Evolutionary conservation across 2,888 invertebrate genomes (phyloP).

Genomic region (Perithous albicinctus): DNA sequence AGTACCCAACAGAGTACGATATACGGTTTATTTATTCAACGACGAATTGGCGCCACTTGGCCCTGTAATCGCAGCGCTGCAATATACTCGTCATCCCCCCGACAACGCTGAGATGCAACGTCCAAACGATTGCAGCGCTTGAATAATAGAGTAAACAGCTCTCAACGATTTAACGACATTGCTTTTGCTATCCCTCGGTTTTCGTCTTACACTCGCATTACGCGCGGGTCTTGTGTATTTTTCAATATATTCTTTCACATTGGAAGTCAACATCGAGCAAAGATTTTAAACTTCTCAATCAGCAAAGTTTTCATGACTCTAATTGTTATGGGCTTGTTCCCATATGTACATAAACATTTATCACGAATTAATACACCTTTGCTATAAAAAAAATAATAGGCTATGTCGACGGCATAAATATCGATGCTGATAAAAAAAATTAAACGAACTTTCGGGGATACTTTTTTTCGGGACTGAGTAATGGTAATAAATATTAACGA

Average conservation of each 20-base stretch:
- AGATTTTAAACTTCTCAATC: too few relatives aligned
- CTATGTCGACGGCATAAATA: neutral
- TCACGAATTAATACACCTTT: too few relatives aligned
- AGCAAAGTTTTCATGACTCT: too few relatives aligned
- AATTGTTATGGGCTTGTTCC: too few relatives aligned
- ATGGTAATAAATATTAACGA: too few relatives aligned
- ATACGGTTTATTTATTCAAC: conserved; percentile 49
- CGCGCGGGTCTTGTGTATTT: neutral
- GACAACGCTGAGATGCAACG: neutral
- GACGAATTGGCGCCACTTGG: conserved; percentile 42
- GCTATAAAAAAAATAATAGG: too few relatives aligned
- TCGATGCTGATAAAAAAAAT: too few relatives aligned
- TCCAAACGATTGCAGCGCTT: conserved; percentile 30
- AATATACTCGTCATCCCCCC: conserved; percentile 13
- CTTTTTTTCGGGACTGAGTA: too few relatives aligned
- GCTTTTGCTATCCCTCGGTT: conserved; percentile 7
- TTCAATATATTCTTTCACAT: neutral
- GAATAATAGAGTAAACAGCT: conserved; percentile 43
- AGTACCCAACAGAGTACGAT: conserved; percentile 11
- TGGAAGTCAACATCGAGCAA: too few relatives aligned
- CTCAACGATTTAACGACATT: conserved; percentile 21
- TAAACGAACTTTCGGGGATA: too few relatives aligned
- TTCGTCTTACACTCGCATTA: neutral
- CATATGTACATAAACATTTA: too few relatives aligned
- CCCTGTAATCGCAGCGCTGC: conserved; percentile 21